These are phyloP conservation scores for Hylaeus volcanicus DNA, from an alignment of 1,140 invertebrate species.

Conservation along the genomic window DNA sequence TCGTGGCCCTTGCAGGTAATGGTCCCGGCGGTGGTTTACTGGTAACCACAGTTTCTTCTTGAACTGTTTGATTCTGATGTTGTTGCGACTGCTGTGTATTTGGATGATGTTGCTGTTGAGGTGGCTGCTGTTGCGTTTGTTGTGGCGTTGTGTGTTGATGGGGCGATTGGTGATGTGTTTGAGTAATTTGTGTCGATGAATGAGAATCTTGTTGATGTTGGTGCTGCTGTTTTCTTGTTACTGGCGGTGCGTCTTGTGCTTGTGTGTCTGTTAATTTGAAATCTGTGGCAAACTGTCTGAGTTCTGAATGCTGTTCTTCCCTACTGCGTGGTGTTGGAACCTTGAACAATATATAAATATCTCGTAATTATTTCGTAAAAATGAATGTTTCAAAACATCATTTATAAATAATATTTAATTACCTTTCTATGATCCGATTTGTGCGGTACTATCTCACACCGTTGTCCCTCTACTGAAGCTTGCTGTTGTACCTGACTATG, in stretches of 20 bases:
- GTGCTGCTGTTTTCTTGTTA: slow-evolving; percentile 71
- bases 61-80: slow-evolving; percentile 57
- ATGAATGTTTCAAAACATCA: not conserved
- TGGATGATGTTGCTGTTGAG: slow-evolving; percentile 51
- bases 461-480: slow-evolving; percentile 72
- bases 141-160: slow-evolving; percentile 72
- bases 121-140: slow-evolving; percentile 56
- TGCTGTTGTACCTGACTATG: slow-evolving; percentile 71
- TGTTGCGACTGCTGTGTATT: slow-evolving; percentile 50
- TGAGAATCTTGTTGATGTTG: slow-evolving; percentile 73
- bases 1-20: slow-evolving; percentile 68
- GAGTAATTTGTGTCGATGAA: slow-evolving; percentile 56
- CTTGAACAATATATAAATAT: slow-evolving; percentile 32
- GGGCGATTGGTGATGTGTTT: slow-evolving; percentile 69
- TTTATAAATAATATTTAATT: not conserved
- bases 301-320: slow-evolving; percentile 81
- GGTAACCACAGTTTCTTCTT: slow-evolving; percentile 72
- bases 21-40: slow-evolving; percentile 75
- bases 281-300: slow-evolving; percentile 83
- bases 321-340: slow-evolving; percentile 72
- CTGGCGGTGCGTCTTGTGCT: slow-evolving; percentile 67
- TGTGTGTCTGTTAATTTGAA: slow-evolving; percentile 81
- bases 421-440: slow-evolving; percentile 77
- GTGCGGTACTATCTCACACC: slow-evolving; percentile 70
- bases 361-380: not conserved